These are phyloP conservation scores for Tethya wilhelma DNA, from an alignment of 37 sponge, comb jelly and placozoan species.

Conservation along the genomic window DNA sequence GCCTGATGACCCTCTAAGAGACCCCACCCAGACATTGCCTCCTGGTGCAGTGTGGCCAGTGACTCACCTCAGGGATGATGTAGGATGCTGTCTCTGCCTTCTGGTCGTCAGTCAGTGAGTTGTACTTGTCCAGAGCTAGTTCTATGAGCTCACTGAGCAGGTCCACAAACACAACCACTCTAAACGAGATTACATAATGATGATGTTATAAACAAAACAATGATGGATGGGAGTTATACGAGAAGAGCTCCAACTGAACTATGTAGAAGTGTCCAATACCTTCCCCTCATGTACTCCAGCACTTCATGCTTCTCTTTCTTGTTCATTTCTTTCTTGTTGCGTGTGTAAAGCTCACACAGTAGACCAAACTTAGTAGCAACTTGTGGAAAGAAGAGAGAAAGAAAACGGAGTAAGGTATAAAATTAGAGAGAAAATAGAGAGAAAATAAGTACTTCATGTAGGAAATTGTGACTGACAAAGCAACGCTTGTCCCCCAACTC, in stretches of 20 bases:
- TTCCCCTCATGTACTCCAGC: slow-evolving; percentile 50
- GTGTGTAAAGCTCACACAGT: slow-evolving; percentile 61
- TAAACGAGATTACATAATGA: not conserved
- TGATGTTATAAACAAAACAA: not conserved
- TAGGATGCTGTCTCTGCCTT: slow-evolving; percentile 41
- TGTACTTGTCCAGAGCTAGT: slow-evolving; percentile 40
- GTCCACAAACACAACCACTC: slow-evolving; percentile 63
- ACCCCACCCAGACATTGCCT: too few species aligned
- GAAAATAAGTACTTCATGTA: not conserved
- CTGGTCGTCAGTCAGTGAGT: slow-evolving; percentile 44
- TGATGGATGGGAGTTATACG: not conserved
- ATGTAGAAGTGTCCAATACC: slow-evolving; percentile 15
- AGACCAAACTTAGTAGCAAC: slow-evolving; percentile 57
- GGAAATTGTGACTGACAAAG: not conserved
- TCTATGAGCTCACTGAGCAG: slow-evolving; percentile 39
- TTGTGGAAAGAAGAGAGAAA: not conserved
- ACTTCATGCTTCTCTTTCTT: slow-evolving; percentile 59
- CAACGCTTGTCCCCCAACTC: not conserved
- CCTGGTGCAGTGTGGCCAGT: too few species aligned
- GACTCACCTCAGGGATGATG: slow-evolving; percentile 65
- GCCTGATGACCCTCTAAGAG: too few species aligned
- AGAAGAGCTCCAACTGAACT: not conserved
- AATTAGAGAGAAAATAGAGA: not conserved
- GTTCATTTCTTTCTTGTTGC: slow-evolving; percentile 63
- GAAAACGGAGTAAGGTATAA: not conserved